Evolutionary conservation across 2,888 invertebrate species (phyloP), one percentile per base, ranked within the genome.

Genomic region (Torymus tubicola): DNA sequence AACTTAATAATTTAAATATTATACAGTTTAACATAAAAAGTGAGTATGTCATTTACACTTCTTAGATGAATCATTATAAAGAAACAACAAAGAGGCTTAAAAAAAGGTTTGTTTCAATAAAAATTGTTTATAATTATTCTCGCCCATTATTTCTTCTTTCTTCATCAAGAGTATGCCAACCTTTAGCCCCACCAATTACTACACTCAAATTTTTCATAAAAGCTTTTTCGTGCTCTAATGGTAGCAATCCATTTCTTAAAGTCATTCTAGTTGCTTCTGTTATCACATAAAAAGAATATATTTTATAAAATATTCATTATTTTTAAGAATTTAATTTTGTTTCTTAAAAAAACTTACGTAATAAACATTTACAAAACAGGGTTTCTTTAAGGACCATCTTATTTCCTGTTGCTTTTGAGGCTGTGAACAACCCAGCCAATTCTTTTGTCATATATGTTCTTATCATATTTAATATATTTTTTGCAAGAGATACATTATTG

Each of bases 351-450:
- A 72, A 80, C 74, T 70, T 72, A 80, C 75, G 73, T 50, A 80
- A 57, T 61, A 82, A 60, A 65, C 64, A 80, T 71, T 69, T 69
- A 24, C 72, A 76, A 64, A 80, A 80, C 12, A 73, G 12, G 21
- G 76, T 74, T 64, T 82, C 81, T 69, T 78, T 81, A n/a, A 81
- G 24, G 3, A 81, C 71, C 70, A 78, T 58, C 18, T 81, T 81
- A 21, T 8, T 70, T 18, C 31, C 52, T 64, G 78, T 77, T 13
- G 71, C 14, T 31, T 75, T 81, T 12, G 67, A 74, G 71, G 81
- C 81, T 21, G 73, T 81, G 50, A 69, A 81, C 50, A 76, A 63
- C 10, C 16, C 50, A 8, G 50, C 67, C 10, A 80, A 50, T 11
- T 80, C 80, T 55, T 65, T 76, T 21, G 60, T 60, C 74, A 81